Conservation (phyloP, 2,113 vertebrate species). For the Beaufortia kweichowensis region DNA sequence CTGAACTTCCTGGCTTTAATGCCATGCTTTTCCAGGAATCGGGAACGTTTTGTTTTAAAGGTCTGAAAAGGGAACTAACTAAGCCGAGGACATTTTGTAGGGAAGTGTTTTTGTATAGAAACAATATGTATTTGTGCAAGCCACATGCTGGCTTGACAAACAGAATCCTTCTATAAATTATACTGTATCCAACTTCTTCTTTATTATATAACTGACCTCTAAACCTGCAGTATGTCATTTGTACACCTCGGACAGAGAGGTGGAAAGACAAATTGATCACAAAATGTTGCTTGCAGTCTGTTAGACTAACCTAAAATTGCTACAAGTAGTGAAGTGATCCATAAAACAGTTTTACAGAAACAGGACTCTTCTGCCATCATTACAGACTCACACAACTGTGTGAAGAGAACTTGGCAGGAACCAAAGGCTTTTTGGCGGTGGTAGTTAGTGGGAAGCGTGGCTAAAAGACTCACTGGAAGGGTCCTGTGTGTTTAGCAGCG, state of each 20-base stretch:
- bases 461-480: slow-evolving; percentile 3
- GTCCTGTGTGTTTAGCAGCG: slow-evolving; percentile 21
- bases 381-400: not conserved
- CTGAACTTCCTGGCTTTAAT: slow-evolving; percentile 30
- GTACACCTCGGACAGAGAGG: no score
- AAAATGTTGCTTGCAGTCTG: no score
- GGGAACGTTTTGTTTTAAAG: slow-evolving; percentile 35
- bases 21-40: slow-evolving; percentile 49
- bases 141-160: slow-evolving; percentile 13
- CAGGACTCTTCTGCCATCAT: not conserved
- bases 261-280: no score
- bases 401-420: not conserved
- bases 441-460: slow-evolving; percentile 22
- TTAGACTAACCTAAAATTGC: not conserved
- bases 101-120: slow-evolving; percentile 26
- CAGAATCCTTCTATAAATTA: slow-evolving; percentile 21
- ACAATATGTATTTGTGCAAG: slow-evolving; percentile 38
- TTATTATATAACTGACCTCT: slow-evolving; percentile 19
- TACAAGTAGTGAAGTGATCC: not conserved
- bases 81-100: slow-evolving; percentile 9
- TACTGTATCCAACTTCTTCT: slow-evolving; percentile 10
- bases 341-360: not conserved
- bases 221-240: not conserved
- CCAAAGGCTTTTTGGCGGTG: slow-evolving; percentile 4
- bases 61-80: slow-evolving; percentile 25